Evolutionary conservation across 2,113 vertebrate genomes (phyloP), one percentile per base, ranked within the genome.

Genomic region (Suncus etruscus): DNA sequence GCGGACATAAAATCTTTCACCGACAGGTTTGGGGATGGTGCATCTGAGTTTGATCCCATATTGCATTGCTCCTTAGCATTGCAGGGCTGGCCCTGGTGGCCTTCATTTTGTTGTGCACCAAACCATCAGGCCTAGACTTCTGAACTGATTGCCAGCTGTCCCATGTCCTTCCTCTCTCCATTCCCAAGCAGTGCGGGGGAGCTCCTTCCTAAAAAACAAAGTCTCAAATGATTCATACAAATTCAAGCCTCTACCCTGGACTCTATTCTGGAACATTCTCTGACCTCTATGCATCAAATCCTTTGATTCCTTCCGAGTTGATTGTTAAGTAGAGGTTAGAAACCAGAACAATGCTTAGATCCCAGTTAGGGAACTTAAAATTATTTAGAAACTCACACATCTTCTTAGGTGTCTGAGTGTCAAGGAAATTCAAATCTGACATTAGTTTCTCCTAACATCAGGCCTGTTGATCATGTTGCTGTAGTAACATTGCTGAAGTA

Each of bases 371-470:
- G 77, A 90, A 82, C 50, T 81, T 78, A 79, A 89, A 94, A 78
- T 93, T 90, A 85, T 86, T 92, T n/a, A 93, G 73, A 86, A 91
- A 87, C n/a, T 93, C 81, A 91, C 50, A 10, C 65, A 61, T 94
- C 80, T 83, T 27, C 29, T 73, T 91, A 58, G 91, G 63, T 29
- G n/a, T 90, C 80, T 86, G 11, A 89, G 47, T 89, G 65, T 75
- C 69, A 79, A 12, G 74, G 83, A 94, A 89, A 91, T 93, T 95
- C 89, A 94, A 32, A 95, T 89, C 73, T 92, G 83, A 92, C 89
- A 89, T 94, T 92, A 94, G 77, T 76, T 86, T 90, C 79, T 80
- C 75, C 69, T 77, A 66, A 77, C 86, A 78, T 83, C 87, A 89
- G 69, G 32, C 74, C 78, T 39, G 31, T 18, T 90, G 48, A 81